phyloP scores from a whole-genome alignment of 2,113 vertebrate species.

The Rhadina sibilatrix region DNA sequence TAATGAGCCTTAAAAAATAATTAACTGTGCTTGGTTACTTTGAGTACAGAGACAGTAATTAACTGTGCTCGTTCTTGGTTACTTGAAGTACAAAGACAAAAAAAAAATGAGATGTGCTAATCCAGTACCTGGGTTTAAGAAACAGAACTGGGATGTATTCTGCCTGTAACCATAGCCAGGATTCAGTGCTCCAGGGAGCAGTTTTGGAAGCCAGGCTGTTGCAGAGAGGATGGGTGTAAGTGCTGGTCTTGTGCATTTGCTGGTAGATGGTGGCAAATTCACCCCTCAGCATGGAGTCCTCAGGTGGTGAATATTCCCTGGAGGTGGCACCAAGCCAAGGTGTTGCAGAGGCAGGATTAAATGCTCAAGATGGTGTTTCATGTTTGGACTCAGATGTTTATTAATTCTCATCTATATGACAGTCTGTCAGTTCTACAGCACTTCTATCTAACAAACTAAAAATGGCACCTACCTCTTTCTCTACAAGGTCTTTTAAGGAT shows the following conservation, averaged over 20 bases:
- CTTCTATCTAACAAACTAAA: too few species aligned
- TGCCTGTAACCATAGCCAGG: background rate
- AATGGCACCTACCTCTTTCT: too few species aligned
- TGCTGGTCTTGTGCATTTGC: accelerated
- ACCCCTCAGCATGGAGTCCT: background rate
- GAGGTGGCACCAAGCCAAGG: background rate
- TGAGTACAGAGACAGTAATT: background rate
- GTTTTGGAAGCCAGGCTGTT: background rate
- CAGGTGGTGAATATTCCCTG: background rate
- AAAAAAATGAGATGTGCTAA: background rate
- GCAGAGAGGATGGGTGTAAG: background rate
- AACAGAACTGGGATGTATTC: background rate
- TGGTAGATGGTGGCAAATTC: background rate
- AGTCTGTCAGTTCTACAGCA: too few species aligned
- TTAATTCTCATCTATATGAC: too few species aligned
- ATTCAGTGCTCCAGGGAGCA: background rate
- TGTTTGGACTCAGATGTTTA: too few species aligned
- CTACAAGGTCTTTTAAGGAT: too few species aligned
- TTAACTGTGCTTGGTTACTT: background rate
- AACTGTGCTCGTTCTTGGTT: background rate
- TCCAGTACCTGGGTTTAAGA: background rate
- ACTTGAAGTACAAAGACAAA: background rate
- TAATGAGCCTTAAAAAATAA: constrained; percentile 34
- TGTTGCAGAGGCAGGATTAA: too few species aligned
- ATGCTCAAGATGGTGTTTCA: too few species aligned